Base-by-base conservation (phyloP, 2,888 invertebrate species). In the Lithophane ornitopus region DNA sequence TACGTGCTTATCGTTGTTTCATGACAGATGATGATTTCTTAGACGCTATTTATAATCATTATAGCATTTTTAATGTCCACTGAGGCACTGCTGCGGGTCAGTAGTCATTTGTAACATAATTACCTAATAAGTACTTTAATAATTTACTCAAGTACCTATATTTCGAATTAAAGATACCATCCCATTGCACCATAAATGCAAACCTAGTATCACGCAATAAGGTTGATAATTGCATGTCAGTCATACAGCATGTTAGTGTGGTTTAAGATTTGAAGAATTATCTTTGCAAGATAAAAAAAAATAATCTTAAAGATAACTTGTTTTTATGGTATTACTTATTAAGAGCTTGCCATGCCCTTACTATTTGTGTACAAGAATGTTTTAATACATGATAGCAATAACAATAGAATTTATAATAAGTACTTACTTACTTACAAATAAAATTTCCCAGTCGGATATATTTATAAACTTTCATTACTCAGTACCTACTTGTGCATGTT, bases 1-100 rank as follows among this genome's bases (percentile, higher is more conserved):
- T 94, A 93, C 91, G 87, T 92, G 88, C 88, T 88, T 92, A 91
- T 89, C 89, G 82, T 73, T 79, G 39, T 74, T 78, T 78, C 44
- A 80, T 58, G 73, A 79, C 70, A 81, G 69, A 62, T 26, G 59
- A 84, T 69, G 71, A 56, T 77, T 59, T 79, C 76, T 74, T 78
- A 58, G 41, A 69, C 39, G 65, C 41, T 80, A 63, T 67, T 41
- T 71, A 71, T 59, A 74, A 74, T 74, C 11, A 46, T 56, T 66
- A 66, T 0, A 44, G 58, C 59, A 74, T 71, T 65, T 69, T 74
- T 63, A 66, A 74, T 69, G 41, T 65, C 46, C 72, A 62, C 52
- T 68, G 56, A 73, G 83, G 41, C 65, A 62, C 61, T 69, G 34
- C 28, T 69, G 41, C 61, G 26, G 65, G 61, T 65, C 63, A 67